These are phyloP conservation scores for Eulemur rubriventer DNA, from an alignment of 2,797 vertebrate genomes.

Conservation along the genomic window DNA sequence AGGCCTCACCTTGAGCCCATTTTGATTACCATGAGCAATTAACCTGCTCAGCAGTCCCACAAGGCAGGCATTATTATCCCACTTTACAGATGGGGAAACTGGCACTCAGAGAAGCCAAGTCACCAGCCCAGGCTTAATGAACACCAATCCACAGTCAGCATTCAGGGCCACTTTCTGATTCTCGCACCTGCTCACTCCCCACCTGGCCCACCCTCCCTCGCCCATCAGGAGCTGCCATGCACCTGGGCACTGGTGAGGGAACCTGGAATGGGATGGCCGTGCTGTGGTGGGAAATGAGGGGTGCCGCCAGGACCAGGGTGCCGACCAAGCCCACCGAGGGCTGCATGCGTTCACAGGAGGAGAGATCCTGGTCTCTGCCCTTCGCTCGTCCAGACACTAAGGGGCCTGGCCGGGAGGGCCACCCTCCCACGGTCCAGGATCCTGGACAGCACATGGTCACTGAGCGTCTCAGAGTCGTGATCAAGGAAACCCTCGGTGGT, in stretches of 20 bases:
- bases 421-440: background rate
- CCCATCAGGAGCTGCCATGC: background rate
- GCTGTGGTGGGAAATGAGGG: background rate
- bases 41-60: rapidly evolving
- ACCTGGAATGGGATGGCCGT: background rate
- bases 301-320: background rate
- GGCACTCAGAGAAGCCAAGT: background rate
- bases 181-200: background rate
- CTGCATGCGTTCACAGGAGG: background rate
- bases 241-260: background rate
- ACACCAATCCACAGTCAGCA: background rate
- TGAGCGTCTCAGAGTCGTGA: rapidly evolving
- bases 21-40: background rate
- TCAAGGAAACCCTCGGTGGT: background rate
- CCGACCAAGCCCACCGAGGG: background rate
- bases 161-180: too few species aligned
- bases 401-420: background rate
- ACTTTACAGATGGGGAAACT: background rate
- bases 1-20: background rate
- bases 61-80: too few species aligned
- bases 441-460: background rate
- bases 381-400: background rate
- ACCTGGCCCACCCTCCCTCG: background rate
- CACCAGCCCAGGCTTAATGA: background rate
- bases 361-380: background rate